Percentiles rank a stretch among this genome's conserved stretches.
Conservation (phyloP, 1,140 invertebrate genomes). For the Calosoma granatense region DNA sequence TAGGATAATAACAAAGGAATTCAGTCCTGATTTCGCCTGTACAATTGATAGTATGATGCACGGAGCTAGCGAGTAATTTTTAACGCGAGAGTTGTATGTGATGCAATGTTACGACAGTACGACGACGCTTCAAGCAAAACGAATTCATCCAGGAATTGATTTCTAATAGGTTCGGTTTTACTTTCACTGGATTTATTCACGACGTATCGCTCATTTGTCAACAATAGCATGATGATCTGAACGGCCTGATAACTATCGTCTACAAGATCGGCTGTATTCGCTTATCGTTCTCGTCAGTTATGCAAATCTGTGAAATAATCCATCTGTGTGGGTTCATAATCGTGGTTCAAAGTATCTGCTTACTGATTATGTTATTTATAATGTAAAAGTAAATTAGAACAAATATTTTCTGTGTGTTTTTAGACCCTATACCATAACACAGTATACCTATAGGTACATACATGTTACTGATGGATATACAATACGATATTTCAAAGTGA, state of each 20-base stretch:
- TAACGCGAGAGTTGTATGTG: not conserved
- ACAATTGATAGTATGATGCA: too few relatives aligned
- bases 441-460: too few relatives aligned
- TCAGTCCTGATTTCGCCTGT: too few relatives aligned
- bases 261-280: not conserved
- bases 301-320: not conserved
- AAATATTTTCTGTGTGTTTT: too few relatives aligned
- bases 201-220: constrained; percentile 7
- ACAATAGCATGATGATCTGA: not conserved
- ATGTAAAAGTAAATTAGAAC: too few relatives aligned
- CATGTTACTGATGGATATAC: too few relatives aligned
- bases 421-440: too few relatives aligned
- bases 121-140: not conserved
- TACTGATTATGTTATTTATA: too few relatives aligned
- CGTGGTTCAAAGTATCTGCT: too few relatives aligned
- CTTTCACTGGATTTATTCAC: constrained; percentile 7
- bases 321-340: not conserved
- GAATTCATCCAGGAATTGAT: not conserved
- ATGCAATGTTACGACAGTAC: not conserved
- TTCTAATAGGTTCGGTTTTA: constrained; percentile 6
- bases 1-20: too few relatives aligned
- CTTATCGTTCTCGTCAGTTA: not conserved
- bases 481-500: too few relatives aligned
- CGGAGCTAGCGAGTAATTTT: not conserved
- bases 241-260: not conserved